Evolutionary conservation across 2,888 invertebrate species (phyloP), one percentile per base, ranked within the genome.

Genomic region (Tetragonisca angustula): DNA sequence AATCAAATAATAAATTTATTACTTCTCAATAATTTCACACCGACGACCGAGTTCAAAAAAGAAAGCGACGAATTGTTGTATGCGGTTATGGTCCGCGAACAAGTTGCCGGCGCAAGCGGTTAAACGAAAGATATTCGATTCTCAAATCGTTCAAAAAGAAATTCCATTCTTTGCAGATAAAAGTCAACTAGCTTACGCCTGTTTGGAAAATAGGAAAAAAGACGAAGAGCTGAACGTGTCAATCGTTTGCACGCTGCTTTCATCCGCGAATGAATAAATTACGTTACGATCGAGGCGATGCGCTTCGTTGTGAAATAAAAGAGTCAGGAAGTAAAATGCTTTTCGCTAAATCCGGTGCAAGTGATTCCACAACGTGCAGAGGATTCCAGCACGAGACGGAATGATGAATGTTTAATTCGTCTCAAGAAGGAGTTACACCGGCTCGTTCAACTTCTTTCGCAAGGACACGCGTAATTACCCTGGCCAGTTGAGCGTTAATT

Each of bases 391-490:
- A 27, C 59, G 19, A 72, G 21, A 5, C n/a, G n/a, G 27, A 64
- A 74, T 24, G 52, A 52, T 74, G 52, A 52, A 74, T 64, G 19
- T 11, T 56, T n/a, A 15, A 2, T 56, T n/a, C 2, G 5, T 56
- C 24, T 59, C 15, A 36, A 21, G 15, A n/a, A 13, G 11, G 32
- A 62, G 32, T 21, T 62, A 32, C 2, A 2, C 24, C 17, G 19
- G 27, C 19, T 21, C 52, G 43, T 49, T 49, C 15, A 68, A 59
- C 59, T n/a, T n/a, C 68, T n/a, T 50, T 9, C 11, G 17, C 62
- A 59, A 50, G 73, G 62, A 50, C 73, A 62, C 27, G n/a, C 21
- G 27, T 50, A 68, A 76, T 76, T 68, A 68, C 32, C 59, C 32
- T 11, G 59, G 11, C 2, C 43, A 52, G 21, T 68, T 65, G 32